These are phyloP conservation scores for Tipula vernalis DNA, from an alignment of 2,888 invertebrate species.

Conservation along the genomic window DNA sequence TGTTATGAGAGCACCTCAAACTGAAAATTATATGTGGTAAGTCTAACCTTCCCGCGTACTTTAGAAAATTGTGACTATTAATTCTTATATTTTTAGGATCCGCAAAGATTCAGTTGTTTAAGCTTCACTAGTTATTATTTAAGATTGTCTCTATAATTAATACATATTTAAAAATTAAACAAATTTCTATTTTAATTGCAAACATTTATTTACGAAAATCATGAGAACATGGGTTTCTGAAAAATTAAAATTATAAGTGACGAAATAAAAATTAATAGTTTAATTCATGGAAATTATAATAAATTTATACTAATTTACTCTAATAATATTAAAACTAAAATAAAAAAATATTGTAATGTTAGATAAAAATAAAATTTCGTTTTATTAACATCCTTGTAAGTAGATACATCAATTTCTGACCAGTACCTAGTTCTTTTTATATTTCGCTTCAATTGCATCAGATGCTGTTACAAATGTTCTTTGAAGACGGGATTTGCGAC, in stretches of 20 bases:
- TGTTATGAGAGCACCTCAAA: slow-evolving; percentile 85
- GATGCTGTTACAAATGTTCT: slow-evolving; percentile 66
- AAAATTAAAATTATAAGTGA: background rate
- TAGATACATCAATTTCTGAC: background rate
- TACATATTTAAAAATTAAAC: slow-evolving; percentile 1
- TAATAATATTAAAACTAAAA: background rate
- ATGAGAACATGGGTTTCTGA: background rate
- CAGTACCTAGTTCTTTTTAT: background rate
- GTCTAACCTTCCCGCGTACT: slow-evolving; percentile 12
- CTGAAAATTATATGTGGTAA: slow-evolving; percentile 78
- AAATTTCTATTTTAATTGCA: background rate
- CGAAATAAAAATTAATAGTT: background rate
- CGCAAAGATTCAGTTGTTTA: slow-evolving; percentile 17
- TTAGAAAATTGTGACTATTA: background rate
- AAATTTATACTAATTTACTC: background rate
- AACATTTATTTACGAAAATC: background rate
- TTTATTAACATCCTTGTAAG: background rate
- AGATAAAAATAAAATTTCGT: background rate
- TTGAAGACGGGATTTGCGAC: slow-evolving; percentile 46
- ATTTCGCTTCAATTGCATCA: slow-evolving; percentile 45
- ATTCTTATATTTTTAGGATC: slow-evolving; percentile 13
- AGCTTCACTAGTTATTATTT: slow-evolving; percentile 1
- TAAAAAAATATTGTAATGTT: background rate
- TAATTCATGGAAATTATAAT: background rate
- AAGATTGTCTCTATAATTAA: background rate